Conservation (phyloP, 2,113 vertebrate species). For the Phainopepla nitens region DNA sequence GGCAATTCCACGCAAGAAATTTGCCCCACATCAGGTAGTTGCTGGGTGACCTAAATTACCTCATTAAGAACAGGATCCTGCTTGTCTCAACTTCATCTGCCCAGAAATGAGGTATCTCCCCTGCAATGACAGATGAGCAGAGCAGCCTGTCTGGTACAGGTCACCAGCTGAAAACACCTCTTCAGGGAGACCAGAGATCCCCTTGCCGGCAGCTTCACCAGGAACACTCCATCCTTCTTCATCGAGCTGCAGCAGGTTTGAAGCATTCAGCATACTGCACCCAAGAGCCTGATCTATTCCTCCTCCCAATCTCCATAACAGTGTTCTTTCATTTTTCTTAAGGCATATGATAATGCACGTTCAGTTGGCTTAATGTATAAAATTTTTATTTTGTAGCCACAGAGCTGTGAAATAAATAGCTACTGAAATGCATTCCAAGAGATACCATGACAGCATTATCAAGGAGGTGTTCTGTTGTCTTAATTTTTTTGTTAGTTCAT, state of each 20-base stretch:
- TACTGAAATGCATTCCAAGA: background rate
- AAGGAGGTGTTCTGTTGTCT: background rate
- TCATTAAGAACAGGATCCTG: slow-evolving; percentile 50
- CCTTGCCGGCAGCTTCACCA: background rate
- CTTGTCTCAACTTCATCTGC: slow-evolving; percentile 19
- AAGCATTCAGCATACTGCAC: background rate
- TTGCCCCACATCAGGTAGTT: background rate
- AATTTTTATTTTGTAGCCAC: background rate
- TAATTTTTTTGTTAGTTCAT: background rate
- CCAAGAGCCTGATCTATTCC: background rate
- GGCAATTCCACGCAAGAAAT: background rate
- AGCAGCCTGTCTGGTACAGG: background rate
- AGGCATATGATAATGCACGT: background rate
- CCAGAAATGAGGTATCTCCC: slow-evolving; percentile 12
- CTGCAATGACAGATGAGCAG: background rate
- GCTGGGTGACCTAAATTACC: slow-evolving; percentile 50
- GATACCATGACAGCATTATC: fast-evolving
- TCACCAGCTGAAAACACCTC: background rate
- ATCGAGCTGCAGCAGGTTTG: fast-evolving
- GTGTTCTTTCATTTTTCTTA: background rate
- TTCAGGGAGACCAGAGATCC: background rate
- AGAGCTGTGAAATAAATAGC: background rate
- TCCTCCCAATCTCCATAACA: background rate
- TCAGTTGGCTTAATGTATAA: background rate
- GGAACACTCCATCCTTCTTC: background rate